These are phyloP conservation scores for Bombyx huttoni DNA, from an alignment of 2,888 invertebrate species.

Conservation along the genomic window DNA sequence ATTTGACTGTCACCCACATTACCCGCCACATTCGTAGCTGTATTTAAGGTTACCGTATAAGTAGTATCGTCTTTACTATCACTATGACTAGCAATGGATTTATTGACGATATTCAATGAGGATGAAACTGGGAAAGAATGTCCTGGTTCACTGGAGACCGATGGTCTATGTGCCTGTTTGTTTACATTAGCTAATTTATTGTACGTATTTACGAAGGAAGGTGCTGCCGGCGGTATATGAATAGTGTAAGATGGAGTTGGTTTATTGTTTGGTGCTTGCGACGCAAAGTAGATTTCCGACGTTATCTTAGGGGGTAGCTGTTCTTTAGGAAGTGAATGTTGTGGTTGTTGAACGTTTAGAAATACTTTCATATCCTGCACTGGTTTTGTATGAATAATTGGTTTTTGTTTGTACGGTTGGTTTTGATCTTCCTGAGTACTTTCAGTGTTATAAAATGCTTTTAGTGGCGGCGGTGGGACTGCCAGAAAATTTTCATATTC, in stretches of 20 bases:
- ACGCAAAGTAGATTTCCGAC: constrained; percentile 64
- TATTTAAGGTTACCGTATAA: constrained; percentile 50
- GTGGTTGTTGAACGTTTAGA: constrained; percentile 57
- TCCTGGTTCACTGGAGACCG: constrained; percentile 7
- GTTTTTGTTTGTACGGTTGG: constrained; percentile 46
- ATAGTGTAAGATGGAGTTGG: constrained; percentile 54
- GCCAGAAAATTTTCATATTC: constrained; percentile 64
- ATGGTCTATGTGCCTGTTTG: constrained; percentile 4
- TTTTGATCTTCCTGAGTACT: constrained; percentile 32
- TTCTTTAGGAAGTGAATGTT: constrained; percentile 28
- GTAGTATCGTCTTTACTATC: constrained; percentile 29
- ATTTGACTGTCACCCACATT: constrained; percentile 38
- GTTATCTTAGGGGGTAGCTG: constrained; percentile 57
- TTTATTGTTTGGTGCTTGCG: constrained; percentile 47
- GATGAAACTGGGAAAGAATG: constrained; percentile 22
- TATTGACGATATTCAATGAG: constrained; percentile 30
- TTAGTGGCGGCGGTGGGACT: constrained; percentile 63
- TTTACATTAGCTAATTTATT: constrained; percentile 15
- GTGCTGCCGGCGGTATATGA: constrained; percentile 38
- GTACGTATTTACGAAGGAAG: constrained; percentile 22
- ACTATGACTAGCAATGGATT: constrained; percentile 24
- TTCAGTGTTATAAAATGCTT: constrained; percentile 40
- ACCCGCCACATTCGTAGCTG: constrained; percentile 47
- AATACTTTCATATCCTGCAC: constrained; percentile 62
- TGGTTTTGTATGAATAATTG: constrained; percentile 53